phyloP scores from a whole-genome alignment of 2,797 vertebrate species.

The Microhierax caerulescens region DNA sequence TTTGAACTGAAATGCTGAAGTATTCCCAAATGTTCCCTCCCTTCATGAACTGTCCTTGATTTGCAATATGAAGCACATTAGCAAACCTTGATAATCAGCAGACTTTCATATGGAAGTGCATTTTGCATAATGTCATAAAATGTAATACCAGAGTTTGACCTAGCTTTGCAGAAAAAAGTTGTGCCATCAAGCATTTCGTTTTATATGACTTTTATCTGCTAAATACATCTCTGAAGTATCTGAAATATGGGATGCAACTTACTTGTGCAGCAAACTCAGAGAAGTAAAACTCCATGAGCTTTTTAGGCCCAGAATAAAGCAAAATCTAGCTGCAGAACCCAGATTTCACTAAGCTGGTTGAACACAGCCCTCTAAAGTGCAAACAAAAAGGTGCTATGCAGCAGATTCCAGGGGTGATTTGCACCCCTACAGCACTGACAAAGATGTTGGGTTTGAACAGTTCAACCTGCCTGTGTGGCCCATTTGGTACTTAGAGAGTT shows the following conservation, averaged over 20 bases:
- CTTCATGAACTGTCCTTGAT: neutral
- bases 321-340: neutral
- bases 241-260: neutral
- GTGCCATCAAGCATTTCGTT: neutral
- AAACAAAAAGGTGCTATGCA: neutral
- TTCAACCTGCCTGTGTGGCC: neutral
- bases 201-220: neutral
- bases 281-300: neutral
- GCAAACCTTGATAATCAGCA: neutral
- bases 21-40: neutral
- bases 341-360: neutral
- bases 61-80: neutral
- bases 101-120: neutral
- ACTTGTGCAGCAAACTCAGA: neutral
- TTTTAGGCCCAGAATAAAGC: neutral
- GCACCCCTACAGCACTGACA: neutral
- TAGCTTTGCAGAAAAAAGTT: neutral
- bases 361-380: neutral
- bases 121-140: neutral
- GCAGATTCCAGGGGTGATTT: neutral
- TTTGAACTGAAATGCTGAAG: neutral
- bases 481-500: fast-evolving
- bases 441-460: neutral
- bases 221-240: neutral
- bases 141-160: neutral